These are phyloP conservation scores for Megatriorchis doriae DNA, from an alignment of 2,113 vertebrate genomes.

Conservation along the genomic window DNA sequence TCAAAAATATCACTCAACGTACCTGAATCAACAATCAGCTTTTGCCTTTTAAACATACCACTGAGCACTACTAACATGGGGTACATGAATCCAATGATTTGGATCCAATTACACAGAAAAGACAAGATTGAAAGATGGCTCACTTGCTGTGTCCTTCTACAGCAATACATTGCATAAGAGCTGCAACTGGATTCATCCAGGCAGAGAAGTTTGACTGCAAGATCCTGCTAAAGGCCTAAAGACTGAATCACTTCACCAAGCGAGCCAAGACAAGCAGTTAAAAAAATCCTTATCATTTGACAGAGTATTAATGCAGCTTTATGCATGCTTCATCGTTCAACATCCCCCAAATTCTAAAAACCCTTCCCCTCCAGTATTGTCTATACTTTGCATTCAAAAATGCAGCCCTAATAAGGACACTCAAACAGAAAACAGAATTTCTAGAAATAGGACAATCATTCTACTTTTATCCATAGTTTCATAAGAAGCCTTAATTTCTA, in stretches of 20 bases:
- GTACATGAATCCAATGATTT: neutral
- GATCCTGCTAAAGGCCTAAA: neutral
- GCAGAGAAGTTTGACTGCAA: neutral
- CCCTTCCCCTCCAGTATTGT: neutral
- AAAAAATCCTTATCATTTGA: neutral
- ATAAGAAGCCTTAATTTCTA: neutral
- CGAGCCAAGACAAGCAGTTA: constrained; percentile 17
- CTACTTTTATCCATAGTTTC: neutral
- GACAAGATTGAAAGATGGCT: neutral
- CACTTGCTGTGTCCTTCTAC: neutral
- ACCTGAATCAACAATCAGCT: neutral
- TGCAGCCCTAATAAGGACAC: neutral
- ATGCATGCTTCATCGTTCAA: neutral
- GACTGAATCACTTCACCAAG: constrained; percentile 8
- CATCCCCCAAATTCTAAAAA: neutral
- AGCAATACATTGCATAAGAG: neutral
- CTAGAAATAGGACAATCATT: neutral
- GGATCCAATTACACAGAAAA: neutral
- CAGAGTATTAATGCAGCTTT: neutral
- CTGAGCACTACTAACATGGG: neutral
- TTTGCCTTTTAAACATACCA: neutral
- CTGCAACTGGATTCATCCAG: neutral
- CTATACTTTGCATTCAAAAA: neutral
- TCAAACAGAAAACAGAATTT: neutral
- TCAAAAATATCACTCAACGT: neutral